These are phyloP conservation scores for Syngnathus scovelli DNA, from an alignment of 2,113 vertebrate genomes.

Conservation along the genomic window DNA sequence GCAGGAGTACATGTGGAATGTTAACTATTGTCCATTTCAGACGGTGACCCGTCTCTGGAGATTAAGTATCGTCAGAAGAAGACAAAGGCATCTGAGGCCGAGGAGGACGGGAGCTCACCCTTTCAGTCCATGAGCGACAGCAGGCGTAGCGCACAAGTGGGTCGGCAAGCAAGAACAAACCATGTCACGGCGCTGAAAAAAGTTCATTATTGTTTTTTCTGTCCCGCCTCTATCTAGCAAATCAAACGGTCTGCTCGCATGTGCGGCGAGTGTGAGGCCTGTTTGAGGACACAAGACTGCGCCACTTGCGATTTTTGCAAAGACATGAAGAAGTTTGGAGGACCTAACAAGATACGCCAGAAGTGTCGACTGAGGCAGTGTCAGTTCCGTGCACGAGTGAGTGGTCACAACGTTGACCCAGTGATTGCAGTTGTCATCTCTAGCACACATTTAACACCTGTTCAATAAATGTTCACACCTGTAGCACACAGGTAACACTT, in stretches of 20 bases:
- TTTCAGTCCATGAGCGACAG: slow-evolving; percentile 62
- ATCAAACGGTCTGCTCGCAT: slow-evolving; percentile 89
- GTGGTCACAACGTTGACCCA: background rate
- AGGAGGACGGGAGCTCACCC: slow-evolving; percentile 60
- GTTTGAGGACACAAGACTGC: slow-evolving; percentile 86
- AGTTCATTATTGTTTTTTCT: background rate
- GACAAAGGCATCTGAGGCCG: slow-evolving; percentile 72
- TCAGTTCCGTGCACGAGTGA: slow-evolving; percentile 85
- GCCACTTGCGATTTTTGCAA: slow-evolving; percentile 92
- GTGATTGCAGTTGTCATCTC: background rate
- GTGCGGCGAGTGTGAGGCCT: slow-evolving; percentile 95
- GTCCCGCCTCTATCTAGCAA: slow-evolving; percentile 40
- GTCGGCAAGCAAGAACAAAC: background rate
- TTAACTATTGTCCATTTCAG: slow-evolving; percentile 50
- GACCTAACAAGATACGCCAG: slow-evolving; percentile 94
- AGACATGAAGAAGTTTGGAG: slow-evolving; percentile 97
- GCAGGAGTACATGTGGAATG: background rate
- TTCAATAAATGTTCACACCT: background rate
- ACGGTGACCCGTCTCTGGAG: slow-evolving; percentile 76
- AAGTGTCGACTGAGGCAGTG: slow-evolving; percentile 92
- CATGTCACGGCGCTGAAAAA: background rate
- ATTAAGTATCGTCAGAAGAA: slow-evolving; percentile 82
- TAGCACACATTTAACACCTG: background rate
- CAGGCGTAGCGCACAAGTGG: slow-evolving; percentile 69
- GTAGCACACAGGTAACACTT: background rate